Base-by-base conservation (phyloP, 1,140 invertebrate genomes). In the Mactra quadrangularis region DNA sequence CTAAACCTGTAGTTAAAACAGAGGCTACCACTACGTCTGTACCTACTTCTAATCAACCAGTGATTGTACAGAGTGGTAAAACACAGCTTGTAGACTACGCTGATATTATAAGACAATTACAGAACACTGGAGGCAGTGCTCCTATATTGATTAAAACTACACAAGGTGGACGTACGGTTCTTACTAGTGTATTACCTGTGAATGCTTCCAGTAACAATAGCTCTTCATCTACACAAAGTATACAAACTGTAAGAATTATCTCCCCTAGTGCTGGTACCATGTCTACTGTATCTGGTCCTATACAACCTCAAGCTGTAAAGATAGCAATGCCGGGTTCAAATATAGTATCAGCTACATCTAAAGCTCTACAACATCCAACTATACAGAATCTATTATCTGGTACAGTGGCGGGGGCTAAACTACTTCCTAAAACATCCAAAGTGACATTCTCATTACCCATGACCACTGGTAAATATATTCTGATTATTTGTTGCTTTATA, bases 1-100 rank as follows among this genome's bases (percentile, higher is more conserved):
- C 81, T n/a, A 89, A 87, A 57, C 41, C 27, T 27, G 22, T 38
- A 19, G 57, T 72, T 13, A 60, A 62, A 25, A n/a, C 68, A 7
- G 79, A 82, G 17, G 3, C 17, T n/a, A 17, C 35, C 0, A 35
- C n/a, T 38, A 7, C 19, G 27, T n/a, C 55, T n/a, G 41, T 47
- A 35, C 59, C 41, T 25, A 60, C 79, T 33, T 33, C 27, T 31
- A 33, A n/a, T 19, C 70, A 64, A 57, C 47, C 70, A 11, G 70
- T 74, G 9, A 82, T 71, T 60, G 55, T 74, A 15, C 79, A 82
- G 50, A 82, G 77, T 45, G 66, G 77, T 29, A 81, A 81, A 60
- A 59, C 77, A 17, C 77, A 81, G 35, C 31, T 81, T 25, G 77
- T 81, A 47, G 77, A 81, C 33, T 81, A 81, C 47, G 47, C 64